These are phyloP conservation scores for Dasyornis broadbenti DNA, from an alignment of 2,113 vertebrate genomes.

Conservation along the genomic window DNA sequence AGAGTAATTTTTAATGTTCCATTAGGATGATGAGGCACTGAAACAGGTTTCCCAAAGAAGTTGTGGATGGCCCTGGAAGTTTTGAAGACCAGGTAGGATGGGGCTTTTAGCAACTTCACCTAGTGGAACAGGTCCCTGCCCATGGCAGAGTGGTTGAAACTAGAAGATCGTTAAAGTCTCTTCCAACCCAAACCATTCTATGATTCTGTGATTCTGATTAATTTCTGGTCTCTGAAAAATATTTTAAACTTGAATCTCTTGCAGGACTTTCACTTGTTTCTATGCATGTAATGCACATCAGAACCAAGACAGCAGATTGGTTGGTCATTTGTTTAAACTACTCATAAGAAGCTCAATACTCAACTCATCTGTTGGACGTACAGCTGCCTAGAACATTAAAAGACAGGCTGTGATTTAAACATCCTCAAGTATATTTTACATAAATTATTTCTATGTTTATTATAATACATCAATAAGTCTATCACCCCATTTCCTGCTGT, in stretches of 20 bases:
- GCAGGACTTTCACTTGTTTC: background rate
- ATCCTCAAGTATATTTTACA: background rate
- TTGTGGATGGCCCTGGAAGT: background rate
- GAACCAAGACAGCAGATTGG: background rate
- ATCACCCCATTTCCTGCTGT: background rate
- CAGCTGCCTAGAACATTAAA: background rate
- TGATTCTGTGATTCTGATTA: background rate
- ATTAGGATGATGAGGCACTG: background rate
- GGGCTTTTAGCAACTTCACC: background rate
- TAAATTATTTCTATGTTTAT: background rate
- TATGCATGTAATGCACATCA: background rate
- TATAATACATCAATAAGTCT: background rate
- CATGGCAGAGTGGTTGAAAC: fast-evolving
- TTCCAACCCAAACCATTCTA: background rate
- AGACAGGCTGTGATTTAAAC: background rate
- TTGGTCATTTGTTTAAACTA: background rate
- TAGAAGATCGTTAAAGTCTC: background rate
- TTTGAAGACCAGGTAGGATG: background rate
- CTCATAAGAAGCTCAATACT: background rate
- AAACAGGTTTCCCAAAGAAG: background rate
- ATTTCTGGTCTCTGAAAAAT: background rate
- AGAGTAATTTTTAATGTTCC: background rate
- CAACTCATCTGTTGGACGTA: background rate
- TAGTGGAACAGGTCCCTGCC: background rate
- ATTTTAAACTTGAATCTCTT: background rate